Evolutionary conservation across 2,113 vertebrate species (phyloP), one percentile per base, ranked within the genome.

Genomic region (Pelobates fuscus): DNA sequence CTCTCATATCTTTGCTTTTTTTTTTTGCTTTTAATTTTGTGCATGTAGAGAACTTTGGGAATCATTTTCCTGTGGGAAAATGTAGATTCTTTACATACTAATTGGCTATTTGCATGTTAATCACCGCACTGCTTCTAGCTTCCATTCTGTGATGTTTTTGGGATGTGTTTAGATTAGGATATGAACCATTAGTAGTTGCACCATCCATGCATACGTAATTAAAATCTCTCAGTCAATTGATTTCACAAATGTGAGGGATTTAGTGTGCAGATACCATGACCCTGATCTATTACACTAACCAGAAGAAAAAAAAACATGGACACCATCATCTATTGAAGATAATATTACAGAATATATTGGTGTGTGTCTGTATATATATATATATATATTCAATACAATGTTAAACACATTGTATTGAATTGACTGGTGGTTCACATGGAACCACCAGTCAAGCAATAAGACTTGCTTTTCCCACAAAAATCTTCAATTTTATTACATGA

Each of bases 101-200:
- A 72, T 72, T 63, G 70, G 70, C 60, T 54, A 52, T 72, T 72
- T 72, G 60, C 70, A 72, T 72, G 44, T 54, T 72, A 72, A 72
- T 72, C 27, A n/a, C 41, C 41, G n/a, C 43, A 26, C 6, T 37
- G 60, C 44, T 72, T 52, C 27, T 26, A 54, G 44, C 59, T 62
- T 63, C 11, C 30, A 54, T 46, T 71, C 41, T 29, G 21, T 61
- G 18, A 46, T 52, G 25, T 27, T 62, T 62, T 62, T 10, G 27
- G 30, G 60, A 32, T 62, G 25, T 26, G 30, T 32, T 63, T 54
- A n/a, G 27, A 63, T 64, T 23, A 25, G 20, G 14, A 37, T 37
- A 54, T 63, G 26, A 49, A 29, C 27, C 44, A 52, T 62, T 32
- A 25, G 61, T 24, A 10, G 23, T 54, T 52, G n/a, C 26, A 21